Conservation (phyloP, 1,140 invertebrate species). For the Chlorops oryzae region DNA sequence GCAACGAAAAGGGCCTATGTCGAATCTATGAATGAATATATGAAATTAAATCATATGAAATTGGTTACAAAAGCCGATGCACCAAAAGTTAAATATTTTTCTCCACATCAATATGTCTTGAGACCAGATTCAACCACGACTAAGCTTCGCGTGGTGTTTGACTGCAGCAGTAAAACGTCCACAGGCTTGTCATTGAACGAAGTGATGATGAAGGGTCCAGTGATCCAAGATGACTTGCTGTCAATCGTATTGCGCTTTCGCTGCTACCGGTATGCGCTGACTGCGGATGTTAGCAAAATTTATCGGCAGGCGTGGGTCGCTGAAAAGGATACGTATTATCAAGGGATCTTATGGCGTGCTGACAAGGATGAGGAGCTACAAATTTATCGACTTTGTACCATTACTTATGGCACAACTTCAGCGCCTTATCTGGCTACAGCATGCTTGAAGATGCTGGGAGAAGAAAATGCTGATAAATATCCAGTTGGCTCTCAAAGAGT, state of each 20-base stretch:
- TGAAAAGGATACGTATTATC: too few relatives aligned
- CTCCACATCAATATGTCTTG: constrained; percentile 25
- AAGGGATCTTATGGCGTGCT: too few relatives aligned
- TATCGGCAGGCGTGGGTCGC: too few relatives aligned
- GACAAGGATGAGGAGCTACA: too few relatives aligned
- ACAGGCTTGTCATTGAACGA: constrained; percentile 21
- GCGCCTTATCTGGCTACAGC: too few relatives aligned
- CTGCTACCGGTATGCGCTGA: constrained; percentile 25
- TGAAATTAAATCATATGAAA: constrained; percentile 36
- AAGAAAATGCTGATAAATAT: too few relatives aligned
- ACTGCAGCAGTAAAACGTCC: constrained; percentile 8
- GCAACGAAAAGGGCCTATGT: constrained; percentile 14
- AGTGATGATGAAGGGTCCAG: constrained; percentile 12
- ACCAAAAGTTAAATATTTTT: constrained; percentile 15
- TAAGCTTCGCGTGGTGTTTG: constrained; percentile 15
- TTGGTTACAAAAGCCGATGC: constrained; percentile 28
- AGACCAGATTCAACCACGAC: constrained; percentile 12
- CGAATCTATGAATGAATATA: constrained; percentile 36
- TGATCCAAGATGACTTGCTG: constrained; percentile 20
- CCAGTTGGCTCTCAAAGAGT: too few relatives aligned
- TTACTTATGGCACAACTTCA: too few relatives aligned
- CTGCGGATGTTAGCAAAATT: constrained; percentile 29
- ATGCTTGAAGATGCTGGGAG: too few relatives aligned
- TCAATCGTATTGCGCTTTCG: constrained; percentile 42
- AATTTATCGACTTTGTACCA: too few relatives aligned